Evolutionary conservation across 2,113 vertebrate species (phyloP).

Genomic region (Mormyrus iriodes): DNA sequence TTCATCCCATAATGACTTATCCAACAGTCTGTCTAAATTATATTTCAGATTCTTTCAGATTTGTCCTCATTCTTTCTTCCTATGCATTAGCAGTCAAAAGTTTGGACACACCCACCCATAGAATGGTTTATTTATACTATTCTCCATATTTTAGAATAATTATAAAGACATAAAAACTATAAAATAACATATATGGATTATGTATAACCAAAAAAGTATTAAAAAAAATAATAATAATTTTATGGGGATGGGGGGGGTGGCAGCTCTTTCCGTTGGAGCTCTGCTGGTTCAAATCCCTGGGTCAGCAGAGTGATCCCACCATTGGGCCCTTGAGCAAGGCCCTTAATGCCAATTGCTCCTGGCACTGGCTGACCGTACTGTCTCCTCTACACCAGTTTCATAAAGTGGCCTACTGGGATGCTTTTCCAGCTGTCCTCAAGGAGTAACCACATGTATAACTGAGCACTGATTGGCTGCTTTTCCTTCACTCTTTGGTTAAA

Average conservation of each 20-base stretch:
- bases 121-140: background rate
- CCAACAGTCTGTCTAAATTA: background rate
- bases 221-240: background rate
- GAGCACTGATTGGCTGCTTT: background rate
- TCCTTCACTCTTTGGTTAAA: background rate
- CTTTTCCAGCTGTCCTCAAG: background rate
- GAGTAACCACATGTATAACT: background rate
- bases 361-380: background rate
- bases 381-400: background rate
- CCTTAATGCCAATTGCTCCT: background rate
- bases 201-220: background rate
- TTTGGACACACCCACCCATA: background rate
- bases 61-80: background rate
- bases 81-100: background rate
- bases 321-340: background rate
- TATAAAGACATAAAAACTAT: background rate
- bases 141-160: background rate
- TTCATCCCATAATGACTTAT: background rate
- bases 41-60: background rate
- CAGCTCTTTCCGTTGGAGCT: background rate
- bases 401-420: background rate
- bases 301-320: background rate
- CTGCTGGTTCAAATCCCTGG: background rate
- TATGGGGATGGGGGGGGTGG: background rate
- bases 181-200: background rate